Evolutionary conservation across 2,113 vertebrate genomes (phyloP).

Genomic region (Myxocyprinus asiaticus): DNA sequence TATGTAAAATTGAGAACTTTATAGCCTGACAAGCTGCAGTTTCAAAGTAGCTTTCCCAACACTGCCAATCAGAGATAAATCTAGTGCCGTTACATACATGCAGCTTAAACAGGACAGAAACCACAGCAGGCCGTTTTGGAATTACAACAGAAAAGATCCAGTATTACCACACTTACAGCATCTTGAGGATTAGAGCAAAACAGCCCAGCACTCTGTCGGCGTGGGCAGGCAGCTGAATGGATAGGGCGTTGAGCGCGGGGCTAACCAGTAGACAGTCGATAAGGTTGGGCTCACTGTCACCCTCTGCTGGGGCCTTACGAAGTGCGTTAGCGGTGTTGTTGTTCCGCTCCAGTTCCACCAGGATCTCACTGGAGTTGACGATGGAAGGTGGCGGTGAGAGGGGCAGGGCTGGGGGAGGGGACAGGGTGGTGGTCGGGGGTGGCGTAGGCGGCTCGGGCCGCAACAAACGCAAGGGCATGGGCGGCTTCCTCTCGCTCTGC

Average conservation of each 20-base stretch:
- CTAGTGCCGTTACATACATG: too few relatives aligned
- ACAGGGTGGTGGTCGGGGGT: slow-evolving; percentile 65
- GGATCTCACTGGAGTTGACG: slow-evolving; percentile 94
- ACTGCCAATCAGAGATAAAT: too few relatives aligned
- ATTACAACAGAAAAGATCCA: too few relatives aligned
- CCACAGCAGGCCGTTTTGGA: too few relatives aligned
- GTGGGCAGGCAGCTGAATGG: slow-evolving; percentile 95
- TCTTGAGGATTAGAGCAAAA: slow-evolving; percentile 96
- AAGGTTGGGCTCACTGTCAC: slow-evolving; percentile 94
- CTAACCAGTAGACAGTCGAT: slow-evolving; percentile 98
- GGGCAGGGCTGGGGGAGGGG: slow-evolving; percentile 81
- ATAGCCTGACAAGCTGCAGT: too few relatives aligned
- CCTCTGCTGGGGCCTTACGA: slow-evolving; percentile 80
- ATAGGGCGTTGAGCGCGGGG: slow-evolving; percentile 90
- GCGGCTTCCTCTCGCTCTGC: slow-evolving; percentile 93
- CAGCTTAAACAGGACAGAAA: too few relatives aligned
- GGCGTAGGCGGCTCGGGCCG: slow-evolving; percentile 86
- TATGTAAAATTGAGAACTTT: too few relatives aligned
- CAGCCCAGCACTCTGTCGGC: slow-evolving; percentile 94
- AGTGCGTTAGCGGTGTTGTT: slow-evolving; percentile 89
- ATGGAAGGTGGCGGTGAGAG: slow-evolving; percentile 80
- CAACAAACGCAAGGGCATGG: slow-evolving; percentile 90
- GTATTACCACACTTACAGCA: slow-evolving; percentile 84
- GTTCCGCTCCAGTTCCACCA: slow-evolving; percentile 94
- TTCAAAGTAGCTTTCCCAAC: too few relatives aligned